phyloP scores from a whole-genome alignment of 2,888 invertebrate species.

The Cheilosia vulpina region DNA sequence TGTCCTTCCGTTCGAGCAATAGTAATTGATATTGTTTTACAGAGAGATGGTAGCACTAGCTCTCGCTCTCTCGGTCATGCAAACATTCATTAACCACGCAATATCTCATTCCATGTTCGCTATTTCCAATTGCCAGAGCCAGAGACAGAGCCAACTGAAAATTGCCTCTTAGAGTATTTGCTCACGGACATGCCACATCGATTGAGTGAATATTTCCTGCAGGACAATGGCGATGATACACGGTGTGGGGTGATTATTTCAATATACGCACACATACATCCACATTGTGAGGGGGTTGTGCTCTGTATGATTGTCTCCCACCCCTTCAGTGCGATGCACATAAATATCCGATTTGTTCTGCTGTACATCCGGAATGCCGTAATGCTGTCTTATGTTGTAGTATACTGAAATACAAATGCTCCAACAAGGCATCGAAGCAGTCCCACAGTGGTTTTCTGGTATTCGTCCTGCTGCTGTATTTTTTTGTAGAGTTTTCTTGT shows the following conservation, averaged over 20 bases:
- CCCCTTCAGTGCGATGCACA: slow-evolving; percentile 29
- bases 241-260: slow-evolving; percentile 6
- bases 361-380: slow-evolving; percentile 33
- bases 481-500: slow-evolving; percentile 29
- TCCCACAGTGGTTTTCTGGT: slow-evolving; percentile 14
- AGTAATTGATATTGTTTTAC: slow-evolving; percentile 21
- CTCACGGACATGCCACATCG: slow-evolving; percentile 44
- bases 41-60: neutral
- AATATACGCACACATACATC: slow-evolving; percentile 8
- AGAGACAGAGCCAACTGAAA: slow-evolving; percentile 5
- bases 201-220: slow-evolving; percentile 48
- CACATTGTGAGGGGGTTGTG: neutral
- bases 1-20: slow-evolving; percentile 33
- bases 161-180: slow-evolving; percentile 43
- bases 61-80: slow-evolving; percentile 1
- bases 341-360: slow-evolving; percentile 42
- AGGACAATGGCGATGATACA: slow-evolving; percentile 33
- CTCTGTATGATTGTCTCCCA: neutral
- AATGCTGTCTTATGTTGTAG: slow-evolving; percentile 38
- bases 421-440: slow-evolving; percentile 34
- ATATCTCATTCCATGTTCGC: slow-evolving; percentile 41
- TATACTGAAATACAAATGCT: slow-evolving; percentile 27
- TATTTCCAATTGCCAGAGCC: slow-evolving; percentile 43
- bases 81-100: slow-evolving; percentile 62
- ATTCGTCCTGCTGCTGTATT: neutral